Conservation (phyloP, 2,113 vertebrate genomes). For the Kryptolebias marmoratus region DNA sequence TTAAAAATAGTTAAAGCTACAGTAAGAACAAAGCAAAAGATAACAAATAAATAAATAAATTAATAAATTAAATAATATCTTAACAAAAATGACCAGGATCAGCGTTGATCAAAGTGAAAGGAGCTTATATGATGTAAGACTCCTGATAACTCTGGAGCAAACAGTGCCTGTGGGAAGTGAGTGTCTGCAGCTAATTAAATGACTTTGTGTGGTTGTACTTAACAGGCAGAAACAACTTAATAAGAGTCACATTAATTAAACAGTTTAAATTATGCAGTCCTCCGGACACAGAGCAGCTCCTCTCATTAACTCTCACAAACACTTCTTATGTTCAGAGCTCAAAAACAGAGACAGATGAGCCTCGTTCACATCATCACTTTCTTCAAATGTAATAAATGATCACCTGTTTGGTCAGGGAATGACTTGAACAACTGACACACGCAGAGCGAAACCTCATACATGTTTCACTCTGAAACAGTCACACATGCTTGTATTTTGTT, state of each 20-base stretch:
- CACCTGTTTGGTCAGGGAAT: neutral
- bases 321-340: slow-evolving; percentile 19
- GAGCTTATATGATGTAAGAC: slow-evolving; percentile 4
- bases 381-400: slow-evolving; percentile 1
- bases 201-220: slow-evolving; percentile 9
- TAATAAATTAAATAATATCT: neutral
- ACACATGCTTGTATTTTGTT: too few species aligned
- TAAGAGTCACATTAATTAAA: slow-evolving; percentile 30
- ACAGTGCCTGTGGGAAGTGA: neutral
- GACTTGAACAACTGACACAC: too few species aligned
- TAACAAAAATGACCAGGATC: neutral
- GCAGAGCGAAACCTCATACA: too few species aligned
- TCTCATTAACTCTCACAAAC: slow-evolving; percentile 43
- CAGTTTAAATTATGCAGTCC: slow-evolving; percentile 14
- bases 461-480: too few species aligned
- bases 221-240: slow-evolving; percentile 13
- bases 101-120: neutral
- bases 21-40: neutral
- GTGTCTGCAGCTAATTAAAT: slow-evolving; percentile 6
- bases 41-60: neutral
- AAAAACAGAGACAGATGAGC: neutral
- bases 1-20: too few species aligned
- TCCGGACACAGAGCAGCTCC: slow-evolving; percentile 1
- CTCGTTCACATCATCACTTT: neutral
- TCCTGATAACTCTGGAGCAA: slow-evolving; percentile 9